Evolutionary conservation across 2,113 vertebrate genomes (phyloP), one percentile per base, ranked within the genome.

Genomic region (Aix galericulata): DNA sequence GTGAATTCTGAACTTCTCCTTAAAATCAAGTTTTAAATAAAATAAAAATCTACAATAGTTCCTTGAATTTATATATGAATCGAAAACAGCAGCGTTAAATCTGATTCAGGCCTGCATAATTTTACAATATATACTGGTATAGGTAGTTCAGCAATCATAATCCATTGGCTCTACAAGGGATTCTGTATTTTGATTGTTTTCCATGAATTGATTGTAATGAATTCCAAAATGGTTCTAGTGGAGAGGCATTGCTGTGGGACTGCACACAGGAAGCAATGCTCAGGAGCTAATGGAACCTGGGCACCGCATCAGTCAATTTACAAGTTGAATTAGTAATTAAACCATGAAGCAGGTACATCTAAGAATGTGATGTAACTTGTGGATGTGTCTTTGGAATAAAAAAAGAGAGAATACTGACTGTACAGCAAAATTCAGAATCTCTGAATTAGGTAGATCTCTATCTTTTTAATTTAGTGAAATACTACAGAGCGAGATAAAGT

Each of bases 401-500:
- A 95, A 91, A 86, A 72, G 29, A 80, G 72, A 36, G 73, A 91
- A 90, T 92, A 62, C 26, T 92, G 93, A 91, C 64, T 68, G 77
- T 93, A 40, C 94, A 93, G 95, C 94, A 86, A n/a, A 95, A 95
- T 68, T 79, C 80, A 86, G 56, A 79, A 92, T 92, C 86, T 93
- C 91, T 94, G 90, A 75, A 95, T 95, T 90, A 90, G 88, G 79
- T 67, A 94, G 95, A 95, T 97, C 60, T 0, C 2, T 93, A 93
- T 97, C 95, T 94, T 79, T 89, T 95, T 95, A 95, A 95, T 97
- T 96, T 96, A 36, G 82, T 72, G 92, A 93, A 95, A 92, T 84
- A 56, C 48, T 46, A 53, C 17, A 59, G 44, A 86, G 94, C 0
- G 1, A 96, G 96, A 95, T 97, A 88, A 94, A 94, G 82, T 77